phyloP scores from a whole-genome alignment of 2,797 vertebrate genomes.

The Lerista edwardsae region DNA sequence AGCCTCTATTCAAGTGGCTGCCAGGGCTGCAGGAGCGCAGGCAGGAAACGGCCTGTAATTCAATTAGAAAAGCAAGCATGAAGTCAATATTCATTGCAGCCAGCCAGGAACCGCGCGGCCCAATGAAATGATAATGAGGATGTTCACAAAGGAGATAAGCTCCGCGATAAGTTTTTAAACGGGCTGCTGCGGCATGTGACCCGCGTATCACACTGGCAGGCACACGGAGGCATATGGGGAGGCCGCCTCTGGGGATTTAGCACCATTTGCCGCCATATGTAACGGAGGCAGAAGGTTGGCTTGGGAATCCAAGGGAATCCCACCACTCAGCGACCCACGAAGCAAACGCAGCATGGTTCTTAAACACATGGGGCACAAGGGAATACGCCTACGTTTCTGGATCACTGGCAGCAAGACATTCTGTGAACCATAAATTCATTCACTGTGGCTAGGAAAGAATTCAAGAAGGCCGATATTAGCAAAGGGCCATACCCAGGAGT shows the following conservation, averaged over 20 bases:
- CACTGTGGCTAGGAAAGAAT: not conserved
- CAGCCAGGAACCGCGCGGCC: slow-evolving; percentile 60
- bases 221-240: slow-evolving; percentile 60
- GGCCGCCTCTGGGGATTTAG: slow-evolving; percentile 62
- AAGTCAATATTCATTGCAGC: slow-evolving; percentile 81
- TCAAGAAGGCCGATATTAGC: not conserved
- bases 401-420: slow-evolving; percentile 11
- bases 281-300: slow-evolving; percentile 64
- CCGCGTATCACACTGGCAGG: slow-evolving; percentile 66
- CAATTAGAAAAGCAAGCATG: slow-evolving; percentile 83
- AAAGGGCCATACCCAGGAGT: not conserved
- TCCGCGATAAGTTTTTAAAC: slow-evolving; percentile 75
- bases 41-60: slow-evolving; percentile 78
- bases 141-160: slow-evolving; percentile 72
- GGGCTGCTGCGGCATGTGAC: slow-evolving; percentile 65
- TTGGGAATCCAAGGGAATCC: slow-evolving; percentile 70
- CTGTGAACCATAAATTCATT: not conserved
- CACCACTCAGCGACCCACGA: slow-evolving; percentile 40
- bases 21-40: slow-evolving; percentile 70
- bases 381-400: slow-evolving; percentile 6
- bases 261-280: slow-evolving; percentile 71
- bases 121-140: slow-evolving; percentile 83
- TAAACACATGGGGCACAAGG: slow-evolving; percentile 48
- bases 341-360: slow-evolving; percentile 44
- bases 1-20: slow-evolving; percentile 76